Base-by-base conservation (phyloP, 2,113 vertebrate species). In the Paramormyrops kingsleyae region DNA sequence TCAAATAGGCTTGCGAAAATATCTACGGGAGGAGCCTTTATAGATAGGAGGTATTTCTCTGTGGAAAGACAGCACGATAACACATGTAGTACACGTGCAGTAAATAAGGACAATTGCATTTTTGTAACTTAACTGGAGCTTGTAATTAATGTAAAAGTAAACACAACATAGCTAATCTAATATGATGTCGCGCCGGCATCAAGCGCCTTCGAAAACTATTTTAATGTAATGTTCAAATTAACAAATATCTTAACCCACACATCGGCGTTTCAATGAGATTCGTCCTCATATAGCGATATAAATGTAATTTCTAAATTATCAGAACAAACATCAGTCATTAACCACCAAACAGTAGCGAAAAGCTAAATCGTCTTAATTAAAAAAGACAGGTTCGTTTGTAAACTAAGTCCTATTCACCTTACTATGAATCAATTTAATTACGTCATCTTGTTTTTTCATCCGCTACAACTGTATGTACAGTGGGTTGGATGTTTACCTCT, bases 11-110 rank as follows among this genome's bases (percentile, higher is more conserved):
- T 88, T 91, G 92, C 88, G 92, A 94, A 95, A 95, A 92, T 91
- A 94, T 93, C 93, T 92, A 93, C 91, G 91, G 93, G 93, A 95
- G 94, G 94, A 91, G 91, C 93, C 91, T 93, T 15, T 88, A 70
- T 89, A 86, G 77, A 87, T 53, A 59, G 52, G 24, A 49, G 27
- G 13, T n/a, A 89, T 53, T n/a, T 90, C 89, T 90, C 92, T 92
- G 91, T 89, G 87, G 89, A 59, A 86, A 92, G 59, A 83, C 70
- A 56, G 27, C 53, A 84, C 74, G 53, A 31, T 66, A 15, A 88
- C 85, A 47, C 46, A 74, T 46, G 6, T 74, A 9, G 59, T 27
- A 46, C 83, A 91, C 87, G 87, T 90, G 92, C 91, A 92, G 91
- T 91, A 91, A 89, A 89, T 92, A 90, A 90, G 91, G 46, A 46